phyloP scores from a whole-genome alignment of 2,113 vertebrate species.

The Danio rerio region GRCz12tu NC_133185.1:35073501-35074000 shows the following conservation, averaged over 20 bases:
- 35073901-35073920: background rate
- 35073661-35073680: slow-evolving; percentile 8
- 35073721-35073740: slow-evolving; percentile 10
- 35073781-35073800: background rate
- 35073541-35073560: slow-evolving; percentile 49
- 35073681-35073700: slow-evolving; percentile 15
- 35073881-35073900: background rate
- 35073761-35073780: slow-evolving; percentile 23
- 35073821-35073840: background rate
- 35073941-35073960: no score
- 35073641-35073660: background rate
- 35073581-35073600: slow-evolving; percentile 47
- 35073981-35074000: background rate
- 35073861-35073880: no score
- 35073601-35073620: slow-evolving; percentile 31
- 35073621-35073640: background rate
- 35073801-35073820: background rate
- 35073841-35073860: no score
- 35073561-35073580: slow-evolving; percentile 44
- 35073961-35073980: no score
- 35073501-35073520: slow-evolving; percentile 39
- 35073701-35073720: slow-evolving; percentile 17
- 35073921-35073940: background rate
- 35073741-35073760: slow-evolving; percentile 21
- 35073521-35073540: slow-evolving; percentile 28